Base-by-base conservation (phyloP, 1,140 invertebrate species). In the Schlechtendalia chinensis region DNA sequence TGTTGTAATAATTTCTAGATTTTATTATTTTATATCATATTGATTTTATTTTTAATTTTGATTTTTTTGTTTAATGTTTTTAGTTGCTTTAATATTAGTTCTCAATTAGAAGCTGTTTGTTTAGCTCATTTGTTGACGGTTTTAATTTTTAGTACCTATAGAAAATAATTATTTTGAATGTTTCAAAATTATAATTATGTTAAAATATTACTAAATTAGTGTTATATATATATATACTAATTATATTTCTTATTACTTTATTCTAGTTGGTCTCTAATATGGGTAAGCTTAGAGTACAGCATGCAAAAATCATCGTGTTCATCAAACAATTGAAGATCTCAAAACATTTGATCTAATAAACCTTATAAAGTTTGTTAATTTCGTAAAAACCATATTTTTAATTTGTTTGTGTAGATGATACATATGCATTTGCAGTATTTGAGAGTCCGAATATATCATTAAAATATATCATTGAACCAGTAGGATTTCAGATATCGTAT, bases 321-420 rank as follows among this genome's bases (percentile, higher is more conserved):
- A 88, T 83, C 86, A 88, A 63, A 90, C 88, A 24, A 59, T 71
- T 19, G 83, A 84, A 47, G 87, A 94, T 82, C 93, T 96, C 83
- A 92, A 91, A 83, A 96, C 93, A 6, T 89, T 91, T 83, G 94
- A 97, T 87, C 85, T 97, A 65, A 88, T 94, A 10, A 89, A 91
- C 84, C 86, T n/a, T n/a, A n/a, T n/a, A n/a, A n/a, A 91, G 82
- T 93, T 93, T 83, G 90, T 92, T 88, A 90, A 81, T 93, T 91
- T 84, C 80, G 86, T 63, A n/a, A 91, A 91, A 85, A 91, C 91
- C 82, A 91, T n/a, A 91, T 63, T 95, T 96, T 86, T 92, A 95
- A 84, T 91, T 97, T 47, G 95, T 95, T 85, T 97, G 95, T 95
- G 95, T 97, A 17, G 94, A 97, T 85, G 94, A 96, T 85, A 96